Conservation (phyloP, 30 jellyfish, hydroid and myxozoan species). For the Turritopsis rubra region DNA sequence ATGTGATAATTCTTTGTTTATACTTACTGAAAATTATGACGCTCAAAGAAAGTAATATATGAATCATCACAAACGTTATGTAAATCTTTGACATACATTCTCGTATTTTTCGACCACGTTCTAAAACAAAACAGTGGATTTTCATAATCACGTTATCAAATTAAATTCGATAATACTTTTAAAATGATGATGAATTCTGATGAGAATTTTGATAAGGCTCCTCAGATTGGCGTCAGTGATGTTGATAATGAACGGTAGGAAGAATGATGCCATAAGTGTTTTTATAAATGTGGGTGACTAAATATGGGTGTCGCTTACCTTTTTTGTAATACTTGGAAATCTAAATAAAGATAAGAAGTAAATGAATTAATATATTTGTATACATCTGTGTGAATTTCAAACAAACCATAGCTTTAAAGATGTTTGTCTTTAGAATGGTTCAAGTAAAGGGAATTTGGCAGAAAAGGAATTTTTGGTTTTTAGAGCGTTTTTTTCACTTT, state of each 20-base stretch:
- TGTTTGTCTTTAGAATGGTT: no score
- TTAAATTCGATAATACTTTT: neutral
- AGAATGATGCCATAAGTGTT: neutral
- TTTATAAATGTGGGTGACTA: neutral
- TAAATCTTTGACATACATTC: neutral
- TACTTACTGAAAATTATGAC: neutral
- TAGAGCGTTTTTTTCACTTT: no score
- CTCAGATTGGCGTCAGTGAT: neutral
- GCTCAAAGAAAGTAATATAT: neutral
- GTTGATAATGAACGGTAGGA: neutral
- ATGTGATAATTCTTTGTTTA: no score
- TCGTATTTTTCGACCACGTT: neutral
- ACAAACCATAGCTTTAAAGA: no score
- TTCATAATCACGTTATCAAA: neutral
- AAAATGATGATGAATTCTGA: neutral
- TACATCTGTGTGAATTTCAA: neutral
- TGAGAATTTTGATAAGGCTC: neutral
- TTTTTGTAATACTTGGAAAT: neutral
- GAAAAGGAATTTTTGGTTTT: no score
- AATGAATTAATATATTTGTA: neutral
- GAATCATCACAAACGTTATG: neutral
- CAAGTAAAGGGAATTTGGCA: no score
- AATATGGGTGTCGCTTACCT: neutral
- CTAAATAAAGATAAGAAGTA: neutral
- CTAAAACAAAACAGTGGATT: neutral